These are phyloP conservation scores for Entomobrya proxima DNA, from an alignment of 2,888 invertebrate species.

Conservation along the genomic window DNA sequence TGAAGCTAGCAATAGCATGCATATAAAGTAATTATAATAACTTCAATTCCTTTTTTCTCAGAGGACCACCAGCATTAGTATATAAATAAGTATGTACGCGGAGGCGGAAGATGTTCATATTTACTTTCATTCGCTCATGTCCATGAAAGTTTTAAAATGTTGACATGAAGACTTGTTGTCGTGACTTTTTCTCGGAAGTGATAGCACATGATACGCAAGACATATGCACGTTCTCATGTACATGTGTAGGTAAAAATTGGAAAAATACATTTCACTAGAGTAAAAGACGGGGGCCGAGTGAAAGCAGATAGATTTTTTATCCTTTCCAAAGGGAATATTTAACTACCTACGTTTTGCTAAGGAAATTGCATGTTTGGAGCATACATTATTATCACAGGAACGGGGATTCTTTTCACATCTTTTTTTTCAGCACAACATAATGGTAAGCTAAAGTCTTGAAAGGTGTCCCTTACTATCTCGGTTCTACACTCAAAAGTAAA, in stretches of 20 bases:
- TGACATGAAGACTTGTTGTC: not conserved
- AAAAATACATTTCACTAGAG: no score
- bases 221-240: not conserved
- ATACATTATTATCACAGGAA: not conserved
- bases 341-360: not conserved
- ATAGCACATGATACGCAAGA: no score
- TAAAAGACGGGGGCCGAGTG: not conserved
- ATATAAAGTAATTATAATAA: not conserved
- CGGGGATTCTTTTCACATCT: not conserved
- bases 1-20: not conserved
- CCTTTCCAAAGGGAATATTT: conserved; percentile 8
- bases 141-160: not conserved
- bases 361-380: conserved; percentile 6
- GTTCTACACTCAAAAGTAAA: conserved; percentile 14
- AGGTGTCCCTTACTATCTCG: no score
- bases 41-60: not conserved
- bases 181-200: not conserved
- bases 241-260: no score
- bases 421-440: no score
- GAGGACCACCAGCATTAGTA: no score
- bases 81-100: no score
- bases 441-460: no score
- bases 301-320: not conserved
- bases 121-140: not conserved
- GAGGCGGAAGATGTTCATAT: not conserved